phyloP scores from a whole-genome alignment of 2,888 invertebrate genomes.

The Rhyacophila evoluta region DNA sequence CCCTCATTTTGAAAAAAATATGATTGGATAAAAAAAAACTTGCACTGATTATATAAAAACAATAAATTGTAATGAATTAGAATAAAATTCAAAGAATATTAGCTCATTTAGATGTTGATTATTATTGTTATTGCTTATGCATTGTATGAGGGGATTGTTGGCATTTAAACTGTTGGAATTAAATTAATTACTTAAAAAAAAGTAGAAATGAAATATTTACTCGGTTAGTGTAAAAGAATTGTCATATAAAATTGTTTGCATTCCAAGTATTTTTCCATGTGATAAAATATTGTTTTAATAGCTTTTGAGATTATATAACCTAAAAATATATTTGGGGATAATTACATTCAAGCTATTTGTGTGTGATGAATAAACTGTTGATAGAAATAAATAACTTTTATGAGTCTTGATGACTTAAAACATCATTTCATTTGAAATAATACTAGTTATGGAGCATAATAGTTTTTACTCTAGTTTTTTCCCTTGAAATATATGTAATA shows the following conservation, averaged over 20 bases:
- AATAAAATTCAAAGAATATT: background rate
- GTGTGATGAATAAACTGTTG: too few relatives aligned
- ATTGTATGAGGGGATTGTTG: constrained; percentile 10
- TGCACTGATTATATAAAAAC: background rate
- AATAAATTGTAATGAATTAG: background rate
- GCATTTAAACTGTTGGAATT: background rate
- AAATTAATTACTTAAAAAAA: background rate
- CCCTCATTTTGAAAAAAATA: background rate
- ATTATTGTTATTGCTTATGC: constrained; percentile 28
- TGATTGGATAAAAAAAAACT: background rate
- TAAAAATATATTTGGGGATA: too few relatives aligned
- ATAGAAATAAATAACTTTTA: too few relatives aligned
- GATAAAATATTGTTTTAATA: background rate
- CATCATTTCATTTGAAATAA: too few relatives aligned
- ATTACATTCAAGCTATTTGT: too few relatives aligned
- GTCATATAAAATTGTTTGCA: background rate
- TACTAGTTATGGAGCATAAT: too few relatives aligned
- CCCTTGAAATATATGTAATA: too few relatives aligned
- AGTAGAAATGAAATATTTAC: background rate
- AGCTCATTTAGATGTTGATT: constrained; percentile 7
- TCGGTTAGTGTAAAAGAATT: background rate
- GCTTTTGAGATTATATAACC: too few relatives aligned
- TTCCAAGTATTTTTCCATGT: background rate
- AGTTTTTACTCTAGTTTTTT: too few relatives aligned
- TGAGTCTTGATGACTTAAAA: too few relatives aligned